Evolutionary conservation across 30 jellyfish, hydroid and myxozoan genomes (phyloP), one percentile per base, ranked within the genome.

Genomic region (Hydra vulgaris): DNA sequence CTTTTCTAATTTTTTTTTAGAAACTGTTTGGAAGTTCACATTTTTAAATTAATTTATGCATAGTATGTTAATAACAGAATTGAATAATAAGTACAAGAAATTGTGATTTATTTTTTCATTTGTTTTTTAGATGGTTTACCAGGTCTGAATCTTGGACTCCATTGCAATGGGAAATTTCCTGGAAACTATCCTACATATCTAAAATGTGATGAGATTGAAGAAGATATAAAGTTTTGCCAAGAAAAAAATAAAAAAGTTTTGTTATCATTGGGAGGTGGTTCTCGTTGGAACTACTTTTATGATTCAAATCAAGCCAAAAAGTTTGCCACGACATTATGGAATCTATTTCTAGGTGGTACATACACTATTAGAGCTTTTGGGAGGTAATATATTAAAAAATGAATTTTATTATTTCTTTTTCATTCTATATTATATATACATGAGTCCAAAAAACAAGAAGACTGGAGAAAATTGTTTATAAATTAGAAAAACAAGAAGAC

Each of bases 341-440:
- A 73, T 23, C 40, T 73, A 26, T 73, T 73, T 73, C 61, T 73
- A 73, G 81, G 81, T 19, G 81, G 81, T 73, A 4, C 81, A 5
- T n/a, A 73, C 27, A n/a, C 12, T 68, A 8, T 68, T 23, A 68
- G 75, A 23, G 16, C 12, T 68, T 68, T 68, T 68, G 75, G 75
- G 16, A 68, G 75, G 75, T 68, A n/a, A 8, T 20, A 15, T 56
- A 15, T 56, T 56, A 15, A 56, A 56, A 15, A 15, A 15, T 15
- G 71, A 15, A 56, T 56, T 56, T 56, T n/a, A n/a, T n/a, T n/a
- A n/a, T n/a, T n/a, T n/a, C n/a, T n/a, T n/a, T n/a, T n/a, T n/a
- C n/a, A n/a, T n/a, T n/a, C n/a, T n/a, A n/a, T n/a, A n/a, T n/a
- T n/a, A n/a, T n/a, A n/a, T n/a, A n/a, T n/a, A n/a, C n/a, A n/a